Base-by-base conservation (phyloP, 2,888 invertebrate genomes). In the Chrysodeixis includens region DNA sequence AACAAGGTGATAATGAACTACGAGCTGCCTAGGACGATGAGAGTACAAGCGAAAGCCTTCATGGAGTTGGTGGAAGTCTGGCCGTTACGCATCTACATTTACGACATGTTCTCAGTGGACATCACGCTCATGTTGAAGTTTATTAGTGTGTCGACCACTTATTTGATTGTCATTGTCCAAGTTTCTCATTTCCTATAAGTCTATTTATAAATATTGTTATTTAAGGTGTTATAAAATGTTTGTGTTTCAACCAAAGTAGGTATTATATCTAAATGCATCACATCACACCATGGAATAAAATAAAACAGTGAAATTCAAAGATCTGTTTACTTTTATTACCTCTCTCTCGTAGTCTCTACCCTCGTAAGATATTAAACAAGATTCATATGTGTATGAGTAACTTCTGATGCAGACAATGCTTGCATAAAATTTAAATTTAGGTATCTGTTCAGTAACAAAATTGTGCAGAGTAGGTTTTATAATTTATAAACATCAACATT, bases 141-240 rank as follows among this genome's bases (percentile, higher is more conserved):
- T 70, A 86, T 92, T 26, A 92, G 90, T 72, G 87, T 92, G 6
- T 88, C 91, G 26, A 91, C 92, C 0, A 92, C 93, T 0, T 93
- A 92, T 75, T 85, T 93, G 52, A 92, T 93, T 78, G 86, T 93
- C n/a, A 87, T 92, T 26, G 87, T 93, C 70, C 93, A 93, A 81
- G 79, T 91, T 54, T 88, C 87, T 54, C 89, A 90, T 74, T 88
- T 91, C 56, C 46, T 85, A 26, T 89, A 82, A 86, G 10, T 9
- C 3, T 20, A 10, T 8, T 26, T 26, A 6, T 26, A 26, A 8
- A 51, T 10, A 4, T 52, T 14, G 3, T 51, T 22, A 52, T 18
- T 3, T 16, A 46, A 8, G 18, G 46, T 18, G 18, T 18, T 16
- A 46, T 12, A 14, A 26, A 26, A 26, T 26, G 26, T 26, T 26